Percentiles rank a stretch among this genome's conserved stretches.
phyloP scores from a whole-genome alignment of 2,113 vertebrate species.

The Osmerus mordax region DNA sequence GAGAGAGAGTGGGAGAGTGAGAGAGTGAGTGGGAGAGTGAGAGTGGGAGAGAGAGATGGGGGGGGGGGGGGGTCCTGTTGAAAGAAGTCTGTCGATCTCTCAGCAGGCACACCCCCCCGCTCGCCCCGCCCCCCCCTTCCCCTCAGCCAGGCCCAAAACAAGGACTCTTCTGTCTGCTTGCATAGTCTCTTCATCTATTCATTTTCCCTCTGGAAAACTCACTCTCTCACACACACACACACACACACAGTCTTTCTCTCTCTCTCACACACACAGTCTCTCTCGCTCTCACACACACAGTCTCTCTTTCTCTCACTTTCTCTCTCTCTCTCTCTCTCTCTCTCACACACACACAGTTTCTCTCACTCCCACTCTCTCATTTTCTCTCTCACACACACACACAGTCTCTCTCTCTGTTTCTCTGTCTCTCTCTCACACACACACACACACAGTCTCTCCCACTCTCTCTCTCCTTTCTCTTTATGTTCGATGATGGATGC shows the following conservation, averaged over 20 bases:
- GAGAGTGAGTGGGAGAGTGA: conserved; percentile 14
- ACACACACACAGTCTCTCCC: background rate
- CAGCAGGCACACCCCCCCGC: conserved; percentile 65
- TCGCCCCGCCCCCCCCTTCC: conserved; percentile 33
- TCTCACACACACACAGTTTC: conserved; percentile 21
- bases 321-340: background rate
- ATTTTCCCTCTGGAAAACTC: conserved; percentile 68
- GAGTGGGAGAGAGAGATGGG: conserved; percentile 8
- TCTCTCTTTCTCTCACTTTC: background rate
- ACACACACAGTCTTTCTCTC: too few species aligned
- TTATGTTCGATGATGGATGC: conserved; percentile 56
- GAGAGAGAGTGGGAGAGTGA: conserved; percentile 27
- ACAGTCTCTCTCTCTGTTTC: conserved; percentile 36
- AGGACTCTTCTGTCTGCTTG: conserved; percentile 71
- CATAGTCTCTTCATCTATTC: conserved; percentile 71
- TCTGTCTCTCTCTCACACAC: conserved; percentile 17
- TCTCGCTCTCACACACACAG: conserved; percentile 12
- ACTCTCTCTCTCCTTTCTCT: conserved; percentile 34
- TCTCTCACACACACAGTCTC: too few species aligned
- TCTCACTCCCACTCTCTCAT: background rate
- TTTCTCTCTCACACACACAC: background rate
- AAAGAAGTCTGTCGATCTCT: conserved; percentile 78
- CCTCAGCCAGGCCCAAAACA: conserved; percentile 71
- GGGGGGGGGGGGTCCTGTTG: conserved; percentile 52
- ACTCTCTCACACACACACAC: conserved; percentile 25